Conservation (phyloP, 2,797 vertebrate genomes). For the Clarias pachynema region DNA sequence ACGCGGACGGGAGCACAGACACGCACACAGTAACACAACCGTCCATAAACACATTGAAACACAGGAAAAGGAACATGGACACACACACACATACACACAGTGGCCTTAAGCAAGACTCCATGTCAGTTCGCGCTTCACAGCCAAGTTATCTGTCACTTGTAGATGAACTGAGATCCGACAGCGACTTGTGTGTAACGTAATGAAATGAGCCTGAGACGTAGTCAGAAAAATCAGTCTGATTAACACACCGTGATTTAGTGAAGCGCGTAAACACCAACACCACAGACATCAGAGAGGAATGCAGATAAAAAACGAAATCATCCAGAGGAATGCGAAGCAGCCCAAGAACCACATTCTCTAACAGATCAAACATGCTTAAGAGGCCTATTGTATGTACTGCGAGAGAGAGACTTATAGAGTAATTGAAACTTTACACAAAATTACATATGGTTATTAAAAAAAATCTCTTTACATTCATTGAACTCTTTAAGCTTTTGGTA, state of each 20-base stretch:
- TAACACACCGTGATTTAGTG: background rate
- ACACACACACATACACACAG: background rate
- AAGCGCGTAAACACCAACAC: background rate
- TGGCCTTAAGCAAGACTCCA: background rate
- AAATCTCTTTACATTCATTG: background rate
- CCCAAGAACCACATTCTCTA: constrained; percentile 55
- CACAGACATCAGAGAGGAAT: constrained; percentile 13
- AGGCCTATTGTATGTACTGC: constrained; percentile 41
- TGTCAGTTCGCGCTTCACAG: background rate
- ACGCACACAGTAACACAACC: background rate
- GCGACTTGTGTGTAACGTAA: background rate
- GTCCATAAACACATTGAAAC: background rate
- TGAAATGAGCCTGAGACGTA: background rate
- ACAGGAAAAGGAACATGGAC: background rate
- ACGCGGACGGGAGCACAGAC: too few species aligned
- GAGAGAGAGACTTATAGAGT: background rate
- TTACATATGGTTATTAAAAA: background rate
- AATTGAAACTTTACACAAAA: background rate
- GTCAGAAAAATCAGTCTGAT: background rate
- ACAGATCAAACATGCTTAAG: constrained; percentile 46
- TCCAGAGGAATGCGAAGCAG: constrained; percentile 51
- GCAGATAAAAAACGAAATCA: constrained; percentile 38
- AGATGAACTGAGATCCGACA: background rate
- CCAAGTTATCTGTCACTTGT: background rate
- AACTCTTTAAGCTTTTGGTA: background rate